Conservation (phyloP, 2,888 invertebrate species). For the Globia sparganii region DNA sequence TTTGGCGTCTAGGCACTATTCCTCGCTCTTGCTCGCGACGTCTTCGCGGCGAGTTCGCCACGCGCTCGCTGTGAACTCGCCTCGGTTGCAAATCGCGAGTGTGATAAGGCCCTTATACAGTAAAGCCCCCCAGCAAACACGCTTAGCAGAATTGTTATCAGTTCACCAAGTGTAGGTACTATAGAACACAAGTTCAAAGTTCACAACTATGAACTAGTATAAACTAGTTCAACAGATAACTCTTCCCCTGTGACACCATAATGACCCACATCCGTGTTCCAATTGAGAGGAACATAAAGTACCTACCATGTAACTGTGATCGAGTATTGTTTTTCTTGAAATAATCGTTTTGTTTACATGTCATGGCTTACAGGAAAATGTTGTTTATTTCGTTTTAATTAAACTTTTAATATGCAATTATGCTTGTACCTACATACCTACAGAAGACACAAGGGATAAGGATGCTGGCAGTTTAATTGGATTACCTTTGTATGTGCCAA, state of each 20-base stretch:
- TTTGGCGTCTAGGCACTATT: no score
- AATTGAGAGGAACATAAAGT: not conserved
- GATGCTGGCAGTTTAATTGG: not conserved
- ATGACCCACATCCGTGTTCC: conserved; percentile 39
- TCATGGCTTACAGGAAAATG: not conserved
- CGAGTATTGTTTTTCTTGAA: conserved; percentile 5
- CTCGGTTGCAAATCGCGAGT: no score
- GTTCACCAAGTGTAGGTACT: not conserved
- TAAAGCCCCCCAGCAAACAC: conserved; percentile 13
- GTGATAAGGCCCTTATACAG: no score
- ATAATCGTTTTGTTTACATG: conserved; percentile 16
- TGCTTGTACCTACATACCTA: not conserved
- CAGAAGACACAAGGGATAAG: not conserved
- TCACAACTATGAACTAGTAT: conserved; percentile 36
- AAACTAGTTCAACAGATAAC: conserved; percentile 45
- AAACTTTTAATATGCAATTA: not conserved
- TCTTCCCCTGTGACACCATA: conserved; percentile 38
- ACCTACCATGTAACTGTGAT: conserved; percentile 1
- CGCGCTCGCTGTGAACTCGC: no score
- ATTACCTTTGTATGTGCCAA: not conserved
- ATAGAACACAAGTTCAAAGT: conserved; percentile 46
- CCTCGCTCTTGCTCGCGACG: no score
- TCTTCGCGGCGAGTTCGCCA: no score
- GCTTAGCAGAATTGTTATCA: conserved; percentile 31
- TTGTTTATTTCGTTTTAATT: not conserved